Percentiles rank a stretch among this genome's conserved stretches.
Evolutionary conservation across 1,140 invertebrate species (phyloP).

Genomic region (Macrotrachela quadricornifera): DNA sequence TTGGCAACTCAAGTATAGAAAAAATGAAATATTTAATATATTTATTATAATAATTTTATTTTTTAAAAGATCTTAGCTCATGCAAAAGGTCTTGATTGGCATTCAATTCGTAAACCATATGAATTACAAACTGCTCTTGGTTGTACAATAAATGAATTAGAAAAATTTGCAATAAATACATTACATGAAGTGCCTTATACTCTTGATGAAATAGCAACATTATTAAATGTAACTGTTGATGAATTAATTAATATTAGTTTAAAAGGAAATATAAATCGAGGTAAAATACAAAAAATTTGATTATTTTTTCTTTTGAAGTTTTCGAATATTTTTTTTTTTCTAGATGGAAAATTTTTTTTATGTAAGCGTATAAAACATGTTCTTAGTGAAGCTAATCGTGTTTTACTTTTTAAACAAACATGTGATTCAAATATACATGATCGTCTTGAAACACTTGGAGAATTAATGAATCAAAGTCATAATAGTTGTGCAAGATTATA

Average conservation of each 20-base stretch:
- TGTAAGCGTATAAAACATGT: conserved; percentile 67
- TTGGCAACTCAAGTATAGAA: conserved; percentile 37
- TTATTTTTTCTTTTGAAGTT: background rate
- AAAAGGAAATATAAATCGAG: conserved; percentile 43
- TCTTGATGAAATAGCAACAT: conserved; percentile 46
- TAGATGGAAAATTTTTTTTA: background rate
- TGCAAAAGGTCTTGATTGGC: conserved; percentile 40
- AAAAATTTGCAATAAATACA: conserved; percentile 38
- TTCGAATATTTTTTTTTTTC: conserved; percentile 9
- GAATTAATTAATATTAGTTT: conserved; percentile 44
- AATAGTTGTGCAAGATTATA: conserved; percentile 58
- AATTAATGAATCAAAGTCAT: conserved; percentile 71
- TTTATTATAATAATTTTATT: background rate
- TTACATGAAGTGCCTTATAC: conserved; percentile 50
- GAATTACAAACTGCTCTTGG: conserved; percentile 46
- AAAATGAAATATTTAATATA: background rate
- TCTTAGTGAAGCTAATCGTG: conserved; percentile 47
- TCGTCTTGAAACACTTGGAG: conserved; percentile 43
- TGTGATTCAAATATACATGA: conserved; percentile 33
- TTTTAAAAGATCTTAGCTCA: conserved; percentile 45
- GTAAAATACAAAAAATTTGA: conserved; percentile 11
- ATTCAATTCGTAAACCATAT: conserved; percentile 37
- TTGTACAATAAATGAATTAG: conserved; percentile 45
- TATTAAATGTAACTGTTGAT: conserved; percentile 42
- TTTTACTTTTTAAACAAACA: conserved; percentile 46